Evolutionary conservation across 2,113 vertebrate genomes (phyloP), one percentile per base, ranked within the genome.

Genomic region (Holacanthus passer): DNA sequence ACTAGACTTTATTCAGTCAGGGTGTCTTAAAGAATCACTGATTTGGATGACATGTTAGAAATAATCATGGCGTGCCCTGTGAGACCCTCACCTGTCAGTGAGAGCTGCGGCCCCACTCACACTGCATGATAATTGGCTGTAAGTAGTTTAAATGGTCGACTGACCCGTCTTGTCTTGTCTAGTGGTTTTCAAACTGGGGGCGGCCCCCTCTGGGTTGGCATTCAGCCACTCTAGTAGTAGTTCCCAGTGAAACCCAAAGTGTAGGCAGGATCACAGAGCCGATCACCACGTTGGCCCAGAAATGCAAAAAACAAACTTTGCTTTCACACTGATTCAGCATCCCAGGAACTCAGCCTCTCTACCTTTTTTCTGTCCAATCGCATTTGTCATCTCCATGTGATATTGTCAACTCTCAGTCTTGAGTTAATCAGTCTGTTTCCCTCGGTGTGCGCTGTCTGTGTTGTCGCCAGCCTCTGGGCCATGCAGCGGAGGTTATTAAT

Each of bases 401-500:
- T 62, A n/a, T 48, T 85, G 73, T 82, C 52, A 52, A 53, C 73
- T 39, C 47, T 41, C 13, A 37, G 56, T 65, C 35, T 55, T 55
- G 56, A 73, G 75, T 80, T 75, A 82, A 81, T 87, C 27, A 73
- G 31, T 55, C 27, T 37, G 27, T 82, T 79, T 72, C 41, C 71
- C 55, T 74, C 39, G 1, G 45, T 64, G 65, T 82, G 71, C 5
- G 7, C 78, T 48, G 56, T 58, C 50, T 66, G 58, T 60, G 56
- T 73, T 59, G 81, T 45, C 73, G 43, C 53, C 70, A 35, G 63
- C 73, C 83, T 45, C 24, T 5, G 67, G 59, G 79, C 52, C 70
- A 12, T 55, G 53, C 79, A 64, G 67, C 2, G 63, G 60, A 81
- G 56, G 76, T 86, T 91, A 89, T 93, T 92, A 93, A 91, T 84